phyloP scores from a whole-genome alignment of 2,888 invertebrate genomes.

The Tridacna gigas region DNA sequence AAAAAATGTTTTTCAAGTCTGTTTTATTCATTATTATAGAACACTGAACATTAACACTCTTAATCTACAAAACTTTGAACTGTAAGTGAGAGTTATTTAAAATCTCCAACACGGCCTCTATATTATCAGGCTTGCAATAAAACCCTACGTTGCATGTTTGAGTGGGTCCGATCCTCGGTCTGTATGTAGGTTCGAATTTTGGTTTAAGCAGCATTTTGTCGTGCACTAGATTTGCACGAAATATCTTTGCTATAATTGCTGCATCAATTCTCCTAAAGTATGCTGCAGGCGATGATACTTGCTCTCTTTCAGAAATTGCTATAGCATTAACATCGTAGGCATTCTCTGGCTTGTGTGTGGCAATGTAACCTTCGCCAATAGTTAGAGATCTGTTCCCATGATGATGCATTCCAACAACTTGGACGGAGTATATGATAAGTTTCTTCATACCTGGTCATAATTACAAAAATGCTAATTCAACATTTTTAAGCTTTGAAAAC shows the following conservation, averaged over 20 bases:
- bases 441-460: conserved; percentile 13
- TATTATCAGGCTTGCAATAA: background rate
- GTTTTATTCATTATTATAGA: background rate
- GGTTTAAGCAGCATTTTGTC: background rate
- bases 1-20: background rate
- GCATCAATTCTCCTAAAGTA: conserved; percentile 7
- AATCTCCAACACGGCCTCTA: background rate
- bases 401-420: conserved; percentile 18
- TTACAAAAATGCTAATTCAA: too few relatives aligned
- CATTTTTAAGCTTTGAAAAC: too few relatives aligned
- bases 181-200: conserved; percentile 14
- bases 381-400: background rate
- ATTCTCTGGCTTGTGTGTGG: conserved; percentile 6
- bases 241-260: conserved; percentile 9
- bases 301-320: conserved; percentile 4
- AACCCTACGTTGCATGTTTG: conserved; percentile 3
- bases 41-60: background rate
- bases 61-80: conserved; percentile 1
- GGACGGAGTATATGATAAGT: conserved; percentile 4
- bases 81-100: conserved; percentile 12
- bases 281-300: background rate
- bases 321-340: conserved; percentile 4
- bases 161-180: background rate
- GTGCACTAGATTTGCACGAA: background rate
- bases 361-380: conserved; percentile 8